These are phyloP conservation scores for Xestia rhomboidea DNA, from an alignment of 2,888 invertebrate species.

Conservation along the genomic window DNA sequence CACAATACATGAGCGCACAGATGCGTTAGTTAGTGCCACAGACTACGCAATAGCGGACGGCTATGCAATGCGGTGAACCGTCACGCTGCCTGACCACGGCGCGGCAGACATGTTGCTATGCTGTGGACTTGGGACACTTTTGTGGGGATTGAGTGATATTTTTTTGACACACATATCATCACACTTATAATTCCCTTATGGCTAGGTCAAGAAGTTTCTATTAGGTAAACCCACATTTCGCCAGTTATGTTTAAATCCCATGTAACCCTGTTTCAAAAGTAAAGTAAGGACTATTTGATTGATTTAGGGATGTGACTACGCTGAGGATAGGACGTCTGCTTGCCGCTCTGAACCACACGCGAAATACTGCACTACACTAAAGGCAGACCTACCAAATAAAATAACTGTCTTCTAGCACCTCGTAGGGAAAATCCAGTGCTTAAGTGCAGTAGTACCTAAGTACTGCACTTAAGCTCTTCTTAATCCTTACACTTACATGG, in stretches of 20 bases:
- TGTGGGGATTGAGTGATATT: neutral
- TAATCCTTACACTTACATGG: neutral
- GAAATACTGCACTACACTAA: neutral
- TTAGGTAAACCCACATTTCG: neutral
- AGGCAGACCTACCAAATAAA: neutral
- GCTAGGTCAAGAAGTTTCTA: neutral
- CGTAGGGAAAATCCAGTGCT: neutral
- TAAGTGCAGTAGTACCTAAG: too few relatives aligned
- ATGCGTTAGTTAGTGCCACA: slow-evolving; percentile 30
- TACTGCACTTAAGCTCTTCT: neutral
- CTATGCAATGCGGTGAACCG: slow-evolving; percentile 60
- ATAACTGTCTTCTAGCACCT: neutral
- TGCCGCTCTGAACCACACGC: neutral
- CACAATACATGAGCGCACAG: slow-evolving; percentile 27
- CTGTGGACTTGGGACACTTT: slow-evolving; percentile 20
- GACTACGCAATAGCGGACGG: slow-evolving; percentile 42
- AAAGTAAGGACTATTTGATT: neutral
- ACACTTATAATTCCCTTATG: neutral
- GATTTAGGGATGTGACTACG: neutral
- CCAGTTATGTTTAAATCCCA: neutral
- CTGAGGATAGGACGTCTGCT: neutral
- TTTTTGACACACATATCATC: neutral
- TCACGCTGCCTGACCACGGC: slow-evolving; percentile 38
- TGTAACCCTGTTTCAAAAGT: too few relatives aligned
- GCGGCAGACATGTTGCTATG: neutral